These are phyloP conservation scores for Spheniscus humboldti DNA, from an alignment of 2,797 vertebrate species.

Conservation along the genomic window DNA sequence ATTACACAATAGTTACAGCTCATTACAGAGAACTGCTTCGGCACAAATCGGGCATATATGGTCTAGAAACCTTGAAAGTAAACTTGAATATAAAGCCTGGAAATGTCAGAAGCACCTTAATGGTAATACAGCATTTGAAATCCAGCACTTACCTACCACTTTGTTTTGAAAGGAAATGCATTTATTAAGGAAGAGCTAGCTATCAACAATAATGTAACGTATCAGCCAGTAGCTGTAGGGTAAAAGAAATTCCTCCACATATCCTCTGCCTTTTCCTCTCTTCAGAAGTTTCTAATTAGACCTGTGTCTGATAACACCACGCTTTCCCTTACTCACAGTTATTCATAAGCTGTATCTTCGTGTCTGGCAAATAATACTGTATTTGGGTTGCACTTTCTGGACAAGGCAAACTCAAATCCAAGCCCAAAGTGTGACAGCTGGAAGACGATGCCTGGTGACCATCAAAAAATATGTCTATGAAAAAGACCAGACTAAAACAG, in stretches of 20 bases:
- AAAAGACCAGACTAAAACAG: background rate
- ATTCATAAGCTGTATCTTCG: background rate
- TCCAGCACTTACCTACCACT: background rate
- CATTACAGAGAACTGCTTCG: background rate
- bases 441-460: background rate
- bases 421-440: background rate
- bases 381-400: background rate
- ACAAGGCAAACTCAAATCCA: background rate
- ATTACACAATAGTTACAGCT: background rate
- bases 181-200: background rate
- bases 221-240: background rate
- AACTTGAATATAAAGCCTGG: background rate
- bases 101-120: background rate
- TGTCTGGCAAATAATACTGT: background rate
- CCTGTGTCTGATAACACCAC: background rate
- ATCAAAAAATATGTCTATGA: background rate
- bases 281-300: background rate
- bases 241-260: background rate
- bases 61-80: background rate
- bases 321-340: background rate
- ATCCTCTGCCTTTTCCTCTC: background rate
- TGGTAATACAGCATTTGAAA: background rate
- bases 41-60: background rate
- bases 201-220: background rate
- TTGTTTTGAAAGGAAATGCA: background rate